Evolutionary conservation across 2,113 vertebrate genomes (phyloP), one percentile per base, ranked within the genome.

Genomic region (Ascaphus truei): DNA sequence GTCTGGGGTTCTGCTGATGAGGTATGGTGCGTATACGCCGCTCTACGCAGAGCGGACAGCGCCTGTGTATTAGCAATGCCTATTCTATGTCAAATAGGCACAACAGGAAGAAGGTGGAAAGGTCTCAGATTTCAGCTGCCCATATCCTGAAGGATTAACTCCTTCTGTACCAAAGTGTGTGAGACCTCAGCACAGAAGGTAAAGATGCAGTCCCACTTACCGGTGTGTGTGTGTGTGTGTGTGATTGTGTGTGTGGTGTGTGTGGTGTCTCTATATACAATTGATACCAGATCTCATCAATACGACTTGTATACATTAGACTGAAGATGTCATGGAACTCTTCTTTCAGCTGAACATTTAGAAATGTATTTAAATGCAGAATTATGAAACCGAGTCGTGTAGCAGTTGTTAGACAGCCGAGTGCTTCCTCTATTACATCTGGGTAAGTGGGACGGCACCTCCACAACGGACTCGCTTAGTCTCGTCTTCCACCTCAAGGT

Each of bases 351-450:
- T 36, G 10, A 18, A 58, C 10, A 36, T 58, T 20, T 37, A 57
- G 53, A 25, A 57, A 27, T 26, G 36, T 31, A 51, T 55, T n/a
- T 30, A 29, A 55, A 55, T 16, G 43, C 13, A 55, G 20, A 16
- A 51, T 51, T 26, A 36, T 34, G 58, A 23, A 45, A 18, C 41
- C 20, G 29, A 36, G n/a, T 33, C 16, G 20, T 50, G 37, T 26
- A 51, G 23, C 26, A 23, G 53, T 12, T 36, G 16, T 41, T 36
- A 61, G 31, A 60, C 9, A 22, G 7, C 18, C 10, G 48, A 60
- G 66, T 69, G 66, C 66, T 69, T 69, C 52, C 41, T 47, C 57
- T 9, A 71, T 61, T 61, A 43, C 31, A 31, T 52, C 11, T 36
- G 50, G 31, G 47, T 29, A 69, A 41, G 3, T 22, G n/a, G 56